These are phyloP conservation scores for Bombus breviceps DNA, from an alignment of 1,140 invertebrate species.

Conservation along the genomic window DNA sequence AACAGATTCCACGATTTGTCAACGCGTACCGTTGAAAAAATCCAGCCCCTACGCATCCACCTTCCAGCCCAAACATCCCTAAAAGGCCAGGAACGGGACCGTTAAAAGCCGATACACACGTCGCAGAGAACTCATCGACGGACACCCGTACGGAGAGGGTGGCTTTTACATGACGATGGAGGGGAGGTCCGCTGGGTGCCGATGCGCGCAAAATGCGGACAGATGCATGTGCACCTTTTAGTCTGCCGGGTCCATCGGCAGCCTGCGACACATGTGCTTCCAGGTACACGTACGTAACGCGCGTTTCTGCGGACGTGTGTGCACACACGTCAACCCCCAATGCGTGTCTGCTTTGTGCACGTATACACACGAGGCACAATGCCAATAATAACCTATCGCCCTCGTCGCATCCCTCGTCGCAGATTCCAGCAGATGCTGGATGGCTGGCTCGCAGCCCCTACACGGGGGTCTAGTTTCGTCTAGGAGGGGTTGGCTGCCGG, in stretches of 20 bases:
- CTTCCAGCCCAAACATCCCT: conserved; percentile 1
- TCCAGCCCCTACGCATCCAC: not conserved
- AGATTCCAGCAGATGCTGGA: conserved; percentile 81
- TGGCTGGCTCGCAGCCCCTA: conserved; percentile 50
- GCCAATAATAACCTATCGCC: conserved; percentile 82
- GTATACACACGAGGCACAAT: conserved; percentile 72
- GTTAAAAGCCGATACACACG: conserved; percentile 58
- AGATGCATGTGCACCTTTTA: conserved; percentile 68
- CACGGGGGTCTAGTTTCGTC: conserved; percentile 75
- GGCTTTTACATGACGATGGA: conserved; percentile 42
- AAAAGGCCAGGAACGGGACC: conserved; percentile 31
- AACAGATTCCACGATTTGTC: conserved; percentile 9
- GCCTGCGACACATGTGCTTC: conserved; percentile 43
- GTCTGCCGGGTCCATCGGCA: conserved; percentile 58
- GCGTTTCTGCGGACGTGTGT: conserved; percentile 26
- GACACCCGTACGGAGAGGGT: conserved; percentile 26
- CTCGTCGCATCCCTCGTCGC: conserved; percentile 77
- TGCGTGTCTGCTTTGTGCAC: conserved; percentile 41
- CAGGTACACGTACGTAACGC: conserved; percentile 29
- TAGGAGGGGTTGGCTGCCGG: conserved; percentile 69
- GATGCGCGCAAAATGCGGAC: conserved; percentile 64
- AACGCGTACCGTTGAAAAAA: not conserved
- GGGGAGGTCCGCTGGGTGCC: conserved; percentile 53
- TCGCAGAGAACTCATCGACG: conserved; percentile 41
- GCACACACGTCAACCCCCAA: conserved; percentile 30